Percentiles rank a stretch among this genome's conserved stretches.
These are phyloP conservation scores for Camponotus floridanus DNA, from an alignment of 1,140 invertebrate genomes.

Conservation along the genomic window DNA sequence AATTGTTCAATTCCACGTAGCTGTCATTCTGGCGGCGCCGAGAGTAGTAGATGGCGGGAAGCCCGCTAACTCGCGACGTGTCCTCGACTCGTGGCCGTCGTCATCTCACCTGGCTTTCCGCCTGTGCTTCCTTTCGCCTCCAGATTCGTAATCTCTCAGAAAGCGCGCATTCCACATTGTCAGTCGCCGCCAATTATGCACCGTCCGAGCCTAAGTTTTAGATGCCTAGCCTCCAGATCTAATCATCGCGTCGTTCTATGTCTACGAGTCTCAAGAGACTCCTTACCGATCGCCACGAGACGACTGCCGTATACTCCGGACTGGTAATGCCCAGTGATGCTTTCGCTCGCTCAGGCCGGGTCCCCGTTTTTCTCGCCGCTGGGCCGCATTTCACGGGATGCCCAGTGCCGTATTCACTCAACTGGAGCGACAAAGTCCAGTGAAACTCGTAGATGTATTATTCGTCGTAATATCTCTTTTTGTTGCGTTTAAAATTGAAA, in stretches of 20 bases:
- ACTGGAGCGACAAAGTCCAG: background rate
- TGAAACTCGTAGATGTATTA: background rate
- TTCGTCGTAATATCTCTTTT: too few relatives aligned
- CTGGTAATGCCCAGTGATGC: constrained; percentile 61
- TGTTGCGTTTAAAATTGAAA: too few relatives aligned
- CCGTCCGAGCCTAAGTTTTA: background rate
- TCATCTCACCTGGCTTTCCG: constrained; percentile 11
- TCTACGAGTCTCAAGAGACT: background rate
- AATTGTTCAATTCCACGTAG: background rate
- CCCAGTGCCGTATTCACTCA: constrained; percentile 63
- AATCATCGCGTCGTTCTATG: background rate
- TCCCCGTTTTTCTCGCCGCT: constrained; percentile 72
- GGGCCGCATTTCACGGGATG: constrained; percentile 72
- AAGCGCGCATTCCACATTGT: constrained; percentile 40
- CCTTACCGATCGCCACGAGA: constrained; percentile 21
- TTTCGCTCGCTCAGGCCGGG: constrained; percentile 58
- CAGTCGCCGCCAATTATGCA: background rate
- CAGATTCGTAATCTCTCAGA: background rate
- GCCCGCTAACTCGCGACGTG: constrained; percentile 19
- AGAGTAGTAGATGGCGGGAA: constrained; percentile 21
- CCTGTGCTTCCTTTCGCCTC: background rate
- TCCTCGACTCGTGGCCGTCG: background rate
- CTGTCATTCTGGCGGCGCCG: background rate
- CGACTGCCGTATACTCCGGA: constrained; percentile 55
- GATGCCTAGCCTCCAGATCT: background rate